These are phyloP conservation scores for Iphiclides podalirius DNA, from an alignment of 2,888 invertebrate species.

Conservation along the genomic window DNA sequence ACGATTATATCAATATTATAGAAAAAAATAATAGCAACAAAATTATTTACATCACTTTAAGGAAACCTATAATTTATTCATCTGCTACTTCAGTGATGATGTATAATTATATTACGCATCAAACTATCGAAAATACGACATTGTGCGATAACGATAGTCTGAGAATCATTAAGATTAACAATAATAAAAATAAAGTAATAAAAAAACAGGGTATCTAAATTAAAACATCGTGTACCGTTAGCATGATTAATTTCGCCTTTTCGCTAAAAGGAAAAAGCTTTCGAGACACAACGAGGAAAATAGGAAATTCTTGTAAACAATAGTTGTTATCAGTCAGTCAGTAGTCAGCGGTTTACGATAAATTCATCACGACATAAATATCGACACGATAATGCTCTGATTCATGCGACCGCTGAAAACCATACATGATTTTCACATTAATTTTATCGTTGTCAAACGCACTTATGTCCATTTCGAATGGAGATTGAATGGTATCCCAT, in stretches of 20 bases:
- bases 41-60: too few relatives aligned
- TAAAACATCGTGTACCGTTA: neutral
- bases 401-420: slow-evolving; percentile 15
- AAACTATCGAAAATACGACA: neutral
- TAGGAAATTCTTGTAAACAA: slow-evolving; percentile 9
- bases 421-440: slow-evolving; percentile 19
- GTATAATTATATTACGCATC: too few relatives aligned
- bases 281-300: slow-evolving; percentile 19
- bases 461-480: too few relatives aligned
- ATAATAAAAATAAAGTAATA: slow-evolving; percentile 4
- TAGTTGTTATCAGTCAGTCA: slow-evolving; percentile 27
- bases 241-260: neutral
- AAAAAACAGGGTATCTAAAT: neutral
- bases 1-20: too few relatives aligned
- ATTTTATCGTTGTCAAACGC: slow-evolving; percentile 23
- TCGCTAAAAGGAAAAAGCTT: neutral
- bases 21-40: too few relatives aligned
- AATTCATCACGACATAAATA: slow-evolving; percentile 18
- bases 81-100: too few relatives aligned
- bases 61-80: too few relatives aligned
- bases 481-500: too few relatives aligned
- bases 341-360: slow-evolving; percentile 21
- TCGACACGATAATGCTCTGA: slow-evolving; percentile 26
- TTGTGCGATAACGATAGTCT: neutral
- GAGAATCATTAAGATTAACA: too few relatives aligned